Conservation (phyloP, 1,140 invertebrate genomes). For the Sinonovacula constricta region DNA sequence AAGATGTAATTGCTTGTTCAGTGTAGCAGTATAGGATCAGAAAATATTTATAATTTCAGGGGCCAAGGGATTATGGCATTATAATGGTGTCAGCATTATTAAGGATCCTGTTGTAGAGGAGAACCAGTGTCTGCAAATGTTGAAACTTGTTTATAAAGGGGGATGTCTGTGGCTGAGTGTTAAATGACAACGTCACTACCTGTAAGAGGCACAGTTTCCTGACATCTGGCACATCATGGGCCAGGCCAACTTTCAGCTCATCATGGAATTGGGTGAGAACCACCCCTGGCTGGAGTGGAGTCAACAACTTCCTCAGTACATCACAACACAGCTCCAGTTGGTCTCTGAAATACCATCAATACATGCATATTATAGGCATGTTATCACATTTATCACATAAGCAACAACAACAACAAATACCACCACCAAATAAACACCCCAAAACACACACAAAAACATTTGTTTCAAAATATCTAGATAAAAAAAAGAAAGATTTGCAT, state of each 20-base stretch:
- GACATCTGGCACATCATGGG: slow-evolving; percentile 17
- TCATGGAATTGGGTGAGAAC: slow-evolving; percentile 41
- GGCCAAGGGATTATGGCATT: not conserved
- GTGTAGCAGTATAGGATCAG: not conserved
- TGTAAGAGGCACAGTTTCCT: slow-evolving; percentile 28
- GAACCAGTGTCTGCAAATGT: not conserved
- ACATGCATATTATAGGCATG: too few species aligned
- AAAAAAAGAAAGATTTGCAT: too few species aligned
- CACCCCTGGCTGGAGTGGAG: slow-evolving; percentile 14
- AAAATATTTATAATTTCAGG: too few species aligned
- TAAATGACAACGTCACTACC: slow-evolving; percentile 1
- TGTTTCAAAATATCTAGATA: too few species aligned
- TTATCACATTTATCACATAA: too few species aligned
- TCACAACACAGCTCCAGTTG: slow-evolving; percentile 45
- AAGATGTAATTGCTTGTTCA: not conserved
- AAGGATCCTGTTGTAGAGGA: not conserved
- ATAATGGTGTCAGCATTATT: not conserved
- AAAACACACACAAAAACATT: too few species aligned
- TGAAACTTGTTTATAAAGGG: too few species aligned
- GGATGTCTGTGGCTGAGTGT: too few species aligned
- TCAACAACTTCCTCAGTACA: slow-evolving; percentile 31
- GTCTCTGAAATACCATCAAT: slow-evolving; percentile 10
- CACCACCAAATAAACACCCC: too few species aligned
- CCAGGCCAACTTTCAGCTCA: slow-evolving; percentile 18
- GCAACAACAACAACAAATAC: too few species aligned